A percentile compares a stretch with the other conserved stretches of the same genome.
Conservation (phyloP, 2,113 vertebrate genomes). For the Pangasianodon gigas region DNA sequence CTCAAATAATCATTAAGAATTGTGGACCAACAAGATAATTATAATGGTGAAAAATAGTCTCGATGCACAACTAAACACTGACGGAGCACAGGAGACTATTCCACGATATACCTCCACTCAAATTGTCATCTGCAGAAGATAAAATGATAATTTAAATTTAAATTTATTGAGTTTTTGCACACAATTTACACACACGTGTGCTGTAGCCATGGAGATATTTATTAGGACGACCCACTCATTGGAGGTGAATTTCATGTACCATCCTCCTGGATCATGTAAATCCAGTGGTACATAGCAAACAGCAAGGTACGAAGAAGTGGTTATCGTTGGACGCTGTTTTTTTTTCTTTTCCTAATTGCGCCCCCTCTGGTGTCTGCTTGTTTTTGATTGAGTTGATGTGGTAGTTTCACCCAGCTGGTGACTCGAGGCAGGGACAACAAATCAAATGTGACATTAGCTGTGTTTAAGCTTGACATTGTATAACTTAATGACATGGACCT, state of each 20-base stretch:
- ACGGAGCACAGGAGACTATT: background rate
- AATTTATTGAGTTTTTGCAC: slow-evolving; percentile 14
- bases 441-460: slow-evolving; percentile 20
- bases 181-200: background rate
- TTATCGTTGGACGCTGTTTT: background rate
- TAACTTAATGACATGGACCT: slow-evolving; percentile 35
- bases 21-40: background rate
- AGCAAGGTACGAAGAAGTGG: background rate
- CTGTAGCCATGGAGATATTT: slow-evolving; percentile 26
- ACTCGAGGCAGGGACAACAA: slow-evolving; percentile 21
- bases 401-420: slow-evolving; percentile 2
- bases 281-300: background rate
- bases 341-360: background rate
- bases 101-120: background rate
- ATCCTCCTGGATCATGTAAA: background rate
- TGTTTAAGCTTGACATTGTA: slow-evolving; percentile 20
- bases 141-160: background rate
- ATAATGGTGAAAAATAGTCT: background rate
- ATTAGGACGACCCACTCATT: slow-evolving; percentile 6
- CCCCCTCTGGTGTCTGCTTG: background rate
- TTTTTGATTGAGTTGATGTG: background rate
- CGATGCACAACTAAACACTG: background rate
- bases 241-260: background rate
- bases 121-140: background rate
- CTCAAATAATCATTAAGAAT: background rate